Base-by-base conservation (phyloP, 2,797 vertebrate species). In the Apogon talboti region DNA sequence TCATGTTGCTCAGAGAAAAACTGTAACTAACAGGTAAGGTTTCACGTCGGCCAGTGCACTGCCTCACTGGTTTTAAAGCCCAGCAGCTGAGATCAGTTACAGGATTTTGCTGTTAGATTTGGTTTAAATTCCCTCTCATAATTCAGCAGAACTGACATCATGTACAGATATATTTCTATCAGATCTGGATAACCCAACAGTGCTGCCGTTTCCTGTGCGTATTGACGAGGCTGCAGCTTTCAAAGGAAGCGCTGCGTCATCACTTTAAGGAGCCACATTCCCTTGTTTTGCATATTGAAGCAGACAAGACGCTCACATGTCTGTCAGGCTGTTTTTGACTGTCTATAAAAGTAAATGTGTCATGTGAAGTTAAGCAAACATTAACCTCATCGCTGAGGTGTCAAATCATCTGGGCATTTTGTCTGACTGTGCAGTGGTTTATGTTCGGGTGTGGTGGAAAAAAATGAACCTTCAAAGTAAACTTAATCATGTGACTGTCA, bases 271-370 rank as follows among this genome's bases (percentile, higher is more conserved):
- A 53, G 49, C 61, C 16, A 30, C 49, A 41, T 62, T 48, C 19
- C 64, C 43, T 66, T 62, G 51, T 43, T 24, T 47, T 69, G 71
- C 62, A 9, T 43, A 57, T 69, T 60, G 16, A 55, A 47, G 45
- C 57, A 69, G 66, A 74, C 48, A 12, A 14, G n/a, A 65, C 0
- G 7, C 78, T 89, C 89, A 87, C 87, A 66, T 88, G 87, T 47
- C 30, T 8, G 71, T 90, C 87, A 90, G 44, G 77, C 82, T 71
- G 74, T 59, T 54, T 28, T 28, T 62, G 8, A 46, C 35, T 40
- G 21, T 66, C 48, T 41, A 11, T 74, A 74, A 76, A 82, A 61
- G 24, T 57, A 40, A 57, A 42, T 3, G 21, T 9, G 18, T 80
- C 43, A 28, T 48, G 53, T 49, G 19, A 7, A 40, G 50, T n/a